Evolutionary conservation across 2,888 invertebrate genomes (phyloP).

Genomic region (Thymelicus lineola): DNA sequence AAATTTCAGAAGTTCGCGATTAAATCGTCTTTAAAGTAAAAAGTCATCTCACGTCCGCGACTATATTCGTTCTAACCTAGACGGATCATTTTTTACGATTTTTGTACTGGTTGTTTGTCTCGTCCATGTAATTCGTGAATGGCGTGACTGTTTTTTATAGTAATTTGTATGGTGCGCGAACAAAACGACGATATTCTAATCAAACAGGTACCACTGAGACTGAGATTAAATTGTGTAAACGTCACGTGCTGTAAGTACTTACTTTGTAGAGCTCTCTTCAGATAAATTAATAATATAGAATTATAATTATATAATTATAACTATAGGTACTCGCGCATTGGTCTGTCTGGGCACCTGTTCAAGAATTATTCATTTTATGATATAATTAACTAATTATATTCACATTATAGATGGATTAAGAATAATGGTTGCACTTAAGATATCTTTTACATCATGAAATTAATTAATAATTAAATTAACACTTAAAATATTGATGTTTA

Average conservation of each 20-base stretch:
- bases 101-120: conserved; percentile 66
- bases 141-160: conserved; percentile 74
- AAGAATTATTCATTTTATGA: no score
- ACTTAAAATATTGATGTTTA: not conserved
- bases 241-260: conserved; percentile 55
- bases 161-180: conserved; percentile 48
- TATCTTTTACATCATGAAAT: not conserved
- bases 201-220: conserved; percentile 68
- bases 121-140: conserved; percentile 76
- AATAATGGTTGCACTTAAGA: no score
- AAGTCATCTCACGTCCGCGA: conserved; percentile 58
- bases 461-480: not conserved
- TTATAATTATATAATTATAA: no score
- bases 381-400: no score
- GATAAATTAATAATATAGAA: not conserved
- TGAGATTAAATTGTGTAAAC: conserved; percentile 56
- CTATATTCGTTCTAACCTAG: conserved; percentile 53
- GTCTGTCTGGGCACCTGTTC: no score
- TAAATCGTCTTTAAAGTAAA: conserved; percentile 68
- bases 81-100: conserved; percentile 74
- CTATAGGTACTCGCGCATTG: no score
- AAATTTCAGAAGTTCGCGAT: conserved; percentile 70
- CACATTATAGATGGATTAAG: no score
- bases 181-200: conserved; percentile 69
- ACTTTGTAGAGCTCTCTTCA: conserved; percentile 14